Evolutionary conservation across 2,797 vertebrate genomes (phyloP), one percentile per base, ranked within the genome.

Genomic region (Amblyraja radiata): DNA sequence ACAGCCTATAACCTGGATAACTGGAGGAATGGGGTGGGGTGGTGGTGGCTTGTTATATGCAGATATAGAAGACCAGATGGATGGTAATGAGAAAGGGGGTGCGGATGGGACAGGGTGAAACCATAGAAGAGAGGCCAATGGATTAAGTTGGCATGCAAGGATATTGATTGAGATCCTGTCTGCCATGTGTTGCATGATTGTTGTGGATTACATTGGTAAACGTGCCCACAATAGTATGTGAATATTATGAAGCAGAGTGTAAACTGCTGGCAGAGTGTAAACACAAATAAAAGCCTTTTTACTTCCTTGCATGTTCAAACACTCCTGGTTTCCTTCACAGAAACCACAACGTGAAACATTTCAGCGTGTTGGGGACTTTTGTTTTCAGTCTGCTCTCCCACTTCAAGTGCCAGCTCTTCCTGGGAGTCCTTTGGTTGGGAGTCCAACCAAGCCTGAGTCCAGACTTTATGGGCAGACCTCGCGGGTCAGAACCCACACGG

Each of bases 241-340:
- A 74, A 71, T 46, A 92, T 92, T 54, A 8, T 46, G 13, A 91
- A 74, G 36, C 23, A 46, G 11, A 28, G 32, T 76, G 71, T 14
- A 76, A 92, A n/a, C 88, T 54, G 90, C 90, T 28, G 39, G 36
- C 23, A 46, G 11, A 28, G 32, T 76, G 71, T 14, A 76, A 92
- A n/a, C 88, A 90, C 36, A 92, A 76, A 92, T 92, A 92, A 92
- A 92, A 74, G 1, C 11, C 28, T 92, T 46, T 46, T 74, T 91
- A 73, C 36, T 74, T 91, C 54, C 65, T 23, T 74, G n/a, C 39
- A 16, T 39, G 6, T 91, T 46, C 46, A 91, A 39, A 73, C 65
- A 46, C 9, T 9, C 68, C 32, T 21, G 14, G 71, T 18, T 71
- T 74, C 25, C 39, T 54, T 10, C 23, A 54, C 39, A 54, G 23